Evolutionary conservation across 2,888 invertebrate genomes (phyloP), one percentile per base, ranked within the genome.

Genomic region (Philaethria dido): DNA sequence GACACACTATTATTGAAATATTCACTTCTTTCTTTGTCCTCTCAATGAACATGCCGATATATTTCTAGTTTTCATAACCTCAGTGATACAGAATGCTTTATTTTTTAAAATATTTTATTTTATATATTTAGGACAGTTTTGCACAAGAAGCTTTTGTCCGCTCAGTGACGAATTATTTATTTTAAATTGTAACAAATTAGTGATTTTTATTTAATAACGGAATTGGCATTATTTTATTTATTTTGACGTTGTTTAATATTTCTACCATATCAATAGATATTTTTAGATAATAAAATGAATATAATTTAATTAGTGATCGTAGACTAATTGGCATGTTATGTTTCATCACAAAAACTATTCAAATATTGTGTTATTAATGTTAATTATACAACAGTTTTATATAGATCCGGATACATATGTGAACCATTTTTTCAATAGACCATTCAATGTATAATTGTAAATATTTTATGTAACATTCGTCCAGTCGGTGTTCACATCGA

Each of bases 381-480:
- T 45, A 29, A 52, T 33, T 52, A 11, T 42, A 16, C 9, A 42
- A 42, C 57, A 42, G 11, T n/a, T 42, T 16, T 39, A 39, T 39
- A 39, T 39, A 39, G 3, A 25, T 25, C 5, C 2, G 3, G 20
- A 55, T 20, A 9, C n/a, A 9, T 22, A 42, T 42, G 39, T 22
- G 9, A 57, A 16, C 42, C 57, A 57, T 13, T 57, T 25, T 57
- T 11, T 11, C 44, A 29, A 60, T 45, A 45, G 45, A 44, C 14
- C 45, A 2, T 20, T 54, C 29, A 13, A 29, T 50, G 16, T 50
- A 4, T 60, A 22, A 88, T 87, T 90, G 89, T 89, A 90, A 84
- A 89, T 89, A 89, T 82, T 77, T 84, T 85, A 47, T 78, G 77
- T 78, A 78, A 80, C 75, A 84, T 84, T 88, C 86, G 88, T 89